A percentile compares a stretch with the other conserved stretches of the same genome.
phyloP scores from a whole-genome alignment of 2,113 vertebrate species.

The Ammodytes marinus region DNA sequence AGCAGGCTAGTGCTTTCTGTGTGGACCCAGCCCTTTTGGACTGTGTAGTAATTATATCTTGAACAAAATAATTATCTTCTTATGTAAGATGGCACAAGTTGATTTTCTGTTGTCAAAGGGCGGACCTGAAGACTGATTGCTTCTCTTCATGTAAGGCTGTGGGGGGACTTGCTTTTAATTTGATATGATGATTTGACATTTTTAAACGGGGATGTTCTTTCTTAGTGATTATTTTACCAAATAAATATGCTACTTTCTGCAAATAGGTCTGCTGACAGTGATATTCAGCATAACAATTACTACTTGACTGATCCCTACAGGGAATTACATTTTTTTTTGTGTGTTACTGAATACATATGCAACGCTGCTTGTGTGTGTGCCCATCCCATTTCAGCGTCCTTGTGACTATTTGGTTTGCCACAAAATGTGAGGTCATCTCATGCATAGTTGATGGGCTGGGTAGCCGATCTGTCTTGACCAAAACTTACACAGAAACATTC shows the following conservation, averaged over 20 bases:
- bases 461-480: slow-evolving; percentile 60
- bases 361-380: background rate
- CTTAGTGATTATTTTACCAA: background rate
- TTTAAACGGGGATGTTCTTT: too few relatives aligned
- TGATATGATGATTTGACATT: too few relatives aligned
- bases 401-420: slow-evolving; percentile 28
- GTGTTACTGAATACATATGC: background rate
- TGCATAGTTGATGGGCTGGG: slow-evolving; percentile 68
- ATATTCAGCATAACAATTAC: background rate
- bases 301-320: background rate
- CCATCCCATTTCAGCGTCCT: slow-evolving; percentile 29
- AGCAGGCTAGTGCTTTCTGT: background rate
- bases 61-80: background rate
- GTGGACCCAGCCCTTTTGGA: background rate
- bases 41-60: background rate
- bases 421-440: slow-evolving; percentile 69
- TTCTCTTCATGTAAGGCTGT: background rate
- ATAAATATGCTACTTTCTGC: background rate
- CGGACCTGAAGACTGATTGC: background rate
- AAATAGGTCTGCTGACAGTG: background rate
- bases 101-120: background rate
- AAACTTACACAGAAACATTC: slow-evolving; percentile 55
- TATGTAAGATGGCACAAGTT: background rate
- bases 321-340: background rate
- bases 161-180: background rate